Percentiles rank a stretch among this genome's conserved stretches.
Evolutionary conservation across 2,888 invertebrate species (phyloP).

Genomic region (Caenorhabditis panamensis): DNA sequence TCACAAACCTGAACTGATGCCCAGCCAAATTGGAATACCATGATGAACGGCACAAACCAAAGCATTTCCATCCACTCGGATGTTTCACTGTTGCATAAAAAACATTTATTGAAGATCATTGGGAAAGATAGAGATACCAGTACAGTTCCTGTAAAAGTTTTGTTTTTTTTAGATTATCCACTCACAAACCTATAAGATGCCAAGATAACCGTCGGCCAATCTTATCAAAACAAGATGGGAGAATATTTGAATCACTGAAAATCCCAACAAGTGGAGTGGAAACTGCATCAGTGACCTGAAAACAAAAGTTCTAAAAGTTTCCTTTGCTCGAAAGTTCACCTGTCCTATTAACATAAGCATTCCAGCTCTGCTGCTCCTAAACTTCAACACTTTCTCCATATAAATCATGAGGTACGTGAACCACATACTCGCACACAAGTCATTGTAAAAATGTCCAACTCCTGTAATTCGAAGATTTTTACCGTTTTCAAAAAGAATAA

Average conservation of each 20-base stretch:
- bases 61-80: conserved; percentile 84
- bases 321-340: conserved; percentile 13
- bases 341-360: conserved; percentile 87
- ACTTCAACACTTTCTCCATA: conserved; percentile 84
- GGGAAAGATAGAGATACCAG: conserved; percentile 90
- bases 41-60: conserved; percentile 83
- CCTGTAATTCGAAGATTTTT: conserved; percentile 81
- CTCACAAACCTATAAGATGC: conserved; percentile 89
- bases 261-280: conserved; percentile 92
- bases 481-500: conserved; percentile 5
- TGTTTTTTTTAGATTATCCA: background rate
- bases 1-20: conserved; percentile 87
- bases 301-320: background rate
- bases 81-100: conserved; percentile 62
- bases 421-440: conserved; percentile 94
- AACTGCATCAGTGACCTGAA: conserved; percentile 88
- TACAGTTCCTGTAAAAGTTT: conserved; percentile 79
- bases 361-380: conserved; percentile 82
- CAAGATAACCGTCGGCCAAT: conserved; percentile 91
- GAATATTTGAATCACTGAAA: conserved; percentile 86
- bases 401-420: conserved; percentile 92
- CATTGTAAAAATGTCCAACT: conserved; percentile 92
- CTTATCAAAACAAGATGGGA: conserved; percentile 84
- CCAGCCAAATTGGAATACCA: conserved; percentile 94
- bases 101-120: conserved; percentile 86